These are phyloP conservation scores for Drosophila anomalata DNA, from an alignment of 2,888 invertebrate genomes.

Conservation along the genomic window DNA sequence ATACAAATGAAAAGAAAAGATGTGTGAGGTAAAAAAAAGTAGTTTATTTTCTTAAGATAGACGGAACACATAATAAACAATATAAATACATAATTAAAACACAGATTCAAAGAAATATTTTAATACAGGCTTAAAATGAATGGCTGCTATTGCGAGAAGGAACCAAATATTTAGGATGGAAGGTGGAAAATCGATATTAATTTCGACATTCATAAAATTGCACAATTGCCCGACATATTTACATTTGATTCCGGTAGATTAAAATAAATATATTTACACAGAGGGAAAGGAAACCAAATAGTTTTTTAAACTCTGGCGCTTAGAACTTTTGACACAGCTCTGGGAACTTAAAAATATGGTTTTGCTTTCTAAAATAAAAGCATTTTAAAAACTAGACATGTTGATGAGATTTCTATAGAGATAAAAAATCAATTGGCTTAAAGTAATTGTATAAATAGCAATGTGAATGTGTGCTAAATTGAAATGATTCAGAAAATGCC, in stretches of 20 bases:
- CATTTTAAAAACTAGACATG: background rate
- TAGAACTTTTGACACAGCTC: background rate
- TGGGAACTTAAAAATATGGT: constrained; percentile 1
- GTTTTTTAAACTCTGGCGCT: background rate
- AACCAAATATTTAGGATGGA: constrained; percentile 6
- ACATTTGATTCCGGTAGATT: constrained; percentile 7
- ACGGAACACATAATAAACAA: constrained; percentile 39
- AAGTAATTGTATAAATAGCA: constrained; percentile 11
- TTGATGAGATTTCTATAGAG: constrained; percentile 12
- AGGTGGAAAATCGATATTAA: background rate
- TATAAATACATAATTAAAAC: constrained; percentile 22
- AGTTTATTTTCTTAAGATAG: constrained; percentile 39
- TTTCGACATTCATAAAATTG: background rate
- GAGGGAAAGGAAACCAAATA: background rate
- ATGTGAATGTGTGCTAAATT: background rate
- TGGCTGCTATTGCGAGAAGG: constrained; percentile 10
- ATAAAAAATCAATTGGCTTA: constrained; percentile 4
- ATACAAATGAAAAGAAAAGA: constrained; percentile 25
- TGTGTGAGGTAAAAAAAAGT: constrained; percentile 33
- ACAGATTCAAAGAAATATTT: constrained; percentile 26
- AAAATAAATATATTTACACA: constrained; percentile 13
- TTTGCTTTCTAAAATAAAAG: background rate
- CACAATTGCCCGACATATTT: background rate
- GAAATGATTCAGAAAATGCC: background rate
- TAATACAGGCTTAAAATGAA: constrained; percentile 18